Percentiles rank a stretch among this genome's conserved stretches.
phyloP scores from a whole-genome alignment of 2,113 vertebrate genomes.

The Martes martes region DNA sequence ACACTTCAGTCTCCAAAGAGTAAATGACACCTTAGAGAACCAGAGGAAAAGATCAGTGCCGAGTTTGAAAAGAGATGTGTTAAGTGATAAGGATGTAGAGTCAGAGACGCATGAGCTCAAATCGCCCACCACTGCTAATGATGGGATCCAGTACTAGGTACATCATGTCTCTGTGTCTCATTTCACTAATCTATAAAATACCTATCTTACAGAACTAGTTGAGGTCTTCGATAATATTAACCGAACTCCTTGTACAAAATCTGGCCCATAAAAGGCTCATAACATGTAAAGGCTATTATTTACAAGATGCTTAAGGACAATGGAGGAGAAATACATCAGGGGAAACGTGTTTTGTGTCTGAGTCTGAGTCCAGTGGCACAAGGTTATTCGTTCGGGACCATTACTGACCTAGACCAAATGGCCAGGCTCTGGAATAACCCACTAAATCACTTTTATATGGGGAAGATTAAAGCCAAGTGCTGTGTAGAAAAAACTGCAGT shows the following conservation, averaged over 20 bases:
- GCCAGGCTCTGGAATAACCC: neutral
- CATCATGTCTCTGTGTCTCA: neutral
- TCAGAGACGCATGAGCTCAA: neutral
- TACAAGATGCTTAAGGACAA: neutral
- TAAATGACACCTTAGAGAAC: neutral
- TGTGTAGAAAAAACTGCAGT: neutral
- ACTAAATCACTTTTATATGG: neutral
- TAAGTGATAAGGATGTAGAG: neutral
- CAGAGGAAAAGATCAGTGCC: neutral
- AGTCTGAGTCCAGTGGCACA: neutral
- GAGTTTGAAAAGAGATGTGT: neutral
- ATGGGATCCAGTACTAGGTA: neutral
- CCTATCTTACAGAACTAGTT: neutral
- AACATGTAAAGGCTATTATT: neutral
- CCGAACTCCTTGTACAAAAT: neutral
- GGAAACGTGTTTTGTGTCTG: neutral
- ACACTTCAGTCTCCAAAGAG: neutral
- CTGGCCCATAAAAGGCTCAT: neutral
- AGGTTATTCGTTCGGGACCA: neutral
- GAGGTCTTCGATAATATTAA: neutral
- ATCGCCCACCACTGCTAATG: neutral
- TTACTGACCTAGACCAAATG: neutral
- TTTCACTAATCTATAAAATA: neutral
- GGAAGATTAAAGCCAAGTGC: neutral
- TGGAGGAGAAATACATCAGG: neutral